A percentile compares a stretch with the other conserved stretches of the same genome.
These are phyloP conservation scores for Balearica regulorum DNA, from an alignment of 2,797 vertebrate genomes.

Conservation along the genomic window DNA sequence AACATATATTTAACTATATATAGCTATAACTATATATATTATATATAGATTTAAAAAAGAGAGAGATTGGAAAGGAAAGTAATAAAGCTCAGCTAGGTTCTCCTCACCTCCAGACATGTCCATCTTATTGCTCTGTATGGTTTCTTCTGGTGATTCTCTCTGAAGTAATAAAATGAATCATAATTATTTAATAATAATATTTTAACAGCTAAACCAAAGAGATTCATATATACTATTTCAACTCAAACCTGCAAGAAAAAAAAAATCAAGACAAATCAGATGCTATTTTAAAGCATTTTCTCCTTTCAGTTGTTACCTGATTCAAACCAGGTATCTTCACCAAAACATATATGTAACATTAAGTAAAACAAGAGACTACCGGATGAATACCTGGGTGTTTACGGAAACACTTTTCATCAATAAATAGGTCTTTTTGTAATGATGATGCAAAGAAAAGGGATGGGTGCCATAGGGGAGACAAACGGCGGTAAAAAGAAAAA, in stretches of 20 bases:
- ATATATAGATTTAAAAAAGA: too few relatives aligned
- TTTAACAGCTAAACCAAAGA: neutral
- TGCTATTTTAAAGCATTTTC: neutral
- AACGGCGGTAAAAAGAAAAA: neutral
- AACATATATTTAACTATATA: neutral
- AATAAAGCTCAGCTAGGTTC: neutral
- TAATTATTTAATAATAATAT: neutral
- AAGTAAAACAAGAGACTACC: neutral
- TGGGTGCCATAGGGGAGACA: neutral
- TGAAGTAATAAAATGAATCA: constrained; percentile 65
- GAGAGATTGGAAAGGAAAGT: neutral
- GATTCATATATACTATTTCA: neutral
- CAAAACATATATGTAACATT: fast-evolving
- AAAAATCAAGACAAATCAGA: neutral
- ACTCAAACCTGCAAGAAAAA: neutral
- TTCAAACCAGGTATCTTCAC: neutral
- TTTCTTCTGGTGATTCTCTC: constrained; percentile 93
- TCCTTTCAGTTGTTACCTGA: neutral
- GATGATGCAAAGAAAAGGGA: neutral
- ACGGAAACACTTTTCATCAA: neutral
- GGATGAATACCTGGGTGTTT: neutral
- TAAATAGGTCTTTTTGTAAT: neutral
- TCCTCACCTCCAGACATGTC: constrained; percentile 82
- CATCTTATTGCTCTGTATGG: constrained; percentile 90
- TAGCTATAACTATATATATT: neutral